Percentiles rank a stretch among this genome's conserved stretches.
Evolutionary conservation across 2,113 vertebrate genomes (phyloP).

Genomic region (Myiozetetes cayanensis): DNA sequence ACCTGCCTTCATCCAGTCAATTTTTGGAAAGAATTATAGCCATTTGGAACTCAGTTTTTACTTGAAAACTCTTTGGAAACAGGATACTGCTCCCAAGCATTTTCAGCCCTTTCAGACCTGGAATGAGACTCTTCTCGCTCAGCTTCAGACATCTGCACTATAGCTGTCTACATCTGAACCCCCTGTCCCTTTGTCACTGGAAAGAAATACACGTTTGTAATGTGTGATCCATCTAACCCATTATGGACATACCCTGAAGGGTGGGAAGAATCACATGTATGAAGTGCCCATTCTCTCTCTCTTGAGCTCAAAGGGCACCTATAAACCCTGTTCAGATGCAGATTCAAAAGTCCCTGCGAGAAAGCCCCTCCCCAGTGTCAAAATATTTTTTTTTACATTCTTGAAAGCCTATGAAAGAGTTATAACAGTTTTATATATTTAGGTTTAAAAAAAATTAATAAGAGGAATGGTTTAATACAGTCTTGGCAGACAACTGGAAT

Average conservation of each 20-base stretch:
- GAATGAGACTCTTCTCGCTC: conserved; percentile 1
- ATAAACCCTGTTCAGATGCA: neutral
- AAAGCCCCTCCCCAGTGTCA: neutral
- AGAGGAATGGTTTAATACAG: neutral
- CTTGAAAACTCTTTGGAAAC: conserved; percentile 51
- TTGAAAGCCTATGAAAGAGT: neutral
- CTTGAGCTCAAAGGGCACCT: neutral
- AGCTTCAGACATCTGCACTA: neutral
- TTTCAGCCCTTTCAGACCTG: conserved; percentile 23
- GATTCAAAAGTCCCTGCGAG: neutral
- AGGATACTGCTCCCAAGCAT: conserved; percentile 16
- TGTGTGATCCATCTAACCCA: neutral
- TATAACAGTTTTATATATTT: neutral
- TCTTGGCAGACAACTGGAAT: neutral
- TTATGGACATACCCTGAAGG: neutral
- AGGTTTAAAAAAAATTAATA: neutral
- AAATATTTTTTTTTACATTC: neutral
- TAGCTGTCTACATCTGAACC: neutral
- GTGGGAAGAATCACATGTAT: neutral
- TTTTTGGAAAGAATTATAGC: conserved; percentile 40
- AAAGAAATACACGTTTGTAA: neutral
- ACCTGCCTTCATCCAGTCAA: conserved; percentile 38
- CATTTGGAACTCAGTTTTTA: conserved; percentile 7
- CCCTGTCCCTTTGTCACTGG: neutral
- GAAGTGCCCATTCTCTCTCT: neutral